Evolutionary conservation across 2,113 vertebrate genomes (phyloP), one percentile per base, ranked within the genome.

Genomic region (Oophaga pumilio): DNA sequence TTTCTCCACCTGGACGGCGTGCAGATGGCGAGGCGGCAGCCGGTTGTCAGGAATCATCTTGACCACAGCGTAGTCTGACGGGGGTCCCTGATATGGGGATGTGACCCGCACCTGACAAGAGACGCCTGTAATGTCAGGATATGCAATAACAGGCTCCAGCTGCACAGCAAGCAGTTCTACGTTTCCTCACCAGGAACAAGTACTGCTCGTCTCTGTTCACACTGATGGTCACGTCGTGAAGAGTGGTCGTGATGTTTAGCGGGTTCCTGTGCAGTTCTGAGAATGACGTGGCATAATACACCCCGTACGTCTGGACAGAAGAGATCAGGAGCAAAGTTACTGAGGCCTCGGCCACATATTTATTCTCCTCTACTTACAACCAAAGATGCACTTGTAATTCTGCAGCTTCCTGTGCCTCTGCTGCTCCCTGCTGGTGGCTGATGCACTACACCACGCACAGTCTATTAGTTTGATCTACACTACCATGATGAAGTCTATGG

Each of bases 21-120:
- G 98, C 18, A 99, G 96, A 90, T 97, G 97, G 17, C 98, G 96
- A 15, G 98, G 98, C 0, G 98, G 98, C 20, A 99, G 96, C 66
- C 97, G 91, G 91, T 96, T 97, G n/a, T 96, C 97, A 0, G 98
- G 98, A 89, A 99, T 98, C 98, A 98, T 99, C 92, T 95, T 97
- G 87, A 99, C 97, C 83, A 97, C 97, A 0, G 94, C 90, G 0
- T 93, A 97, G 69, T 97, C 96, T 0, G 98, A 99, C 0, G 96
- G 97, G 0, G 98, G 98, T 5, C 98, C 98, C 73, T 95, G 90
- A 92, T 96, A 99, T 1, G 98, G 98, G 9, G 91, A 89, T 86
- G 96, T 91, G 13, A 95, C 96, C 4, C 98, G 96, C 53, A 98
- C 97, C 98, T 99, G 86, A 80, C 53, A 17, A 33, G 74, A 76